Evolutionary conservation across 1,140 invertebrate species (phyloP), one percentile per base, ranked within the genome.

Genomic region (Steinernema feltiae): DNA sequence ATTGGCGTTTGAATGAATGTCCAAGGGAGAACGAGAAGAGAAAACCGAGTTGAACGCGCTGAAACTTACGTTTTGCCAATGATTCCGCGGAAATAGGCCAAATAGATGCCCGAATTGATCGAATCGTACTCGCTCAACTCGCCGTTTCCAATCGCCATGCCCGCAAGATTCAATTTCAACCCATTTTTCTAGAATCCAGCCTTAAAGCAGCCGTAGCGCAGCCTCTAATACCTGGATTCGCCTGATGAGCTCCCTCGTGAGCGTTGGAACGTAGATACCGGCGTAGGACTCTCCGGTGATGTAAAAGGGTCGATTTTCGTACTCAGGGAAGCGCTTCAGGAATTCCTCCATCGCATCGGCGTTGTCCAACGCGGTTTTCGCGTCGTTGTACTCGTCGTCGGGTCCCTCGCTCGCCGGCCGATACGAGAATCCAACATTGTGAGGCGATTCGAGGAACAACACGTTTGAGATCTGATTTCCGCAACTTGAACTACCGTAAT

Each of bases 381-480:
- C 83, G 32, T 80, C 78, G 30, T 32, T 70, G 53, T 75, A 75
- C 27, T 71, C 70, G n/a, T 63, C 30, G 48, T 81, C 69, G 69
- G 30, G 30, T 32, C 70, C 41, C 30, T 30, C 41, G 3, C 35
- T 69, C 12, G 35, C 32, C 74, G 72, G 32, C 18, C 87, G 82
- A 79, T 89, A 90, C 0, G 89, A 90, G 78, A 86, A 90, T 0
- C 89, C 89, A 69, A 90, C 89, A 76, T 89, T 88, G 48, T 87
- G 88, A 70, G 89, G 89, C 3, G 89, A 85, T 77, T 90, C 89
- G 27, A 89, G 72, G 78, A 87, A 90, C 0, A 90, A 46, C 30
- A 95, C 92, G 85, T 93, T 94, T 41, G 92, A 92, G 75, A 63
- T 63, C 53, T 63, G 24, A 27, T 15, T n/a, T 15, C 2, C 53